phyloP scores from a whole-genome alignment of 2,888 invertebrate genomes.

The Pristionchus japonicus region DNA sequence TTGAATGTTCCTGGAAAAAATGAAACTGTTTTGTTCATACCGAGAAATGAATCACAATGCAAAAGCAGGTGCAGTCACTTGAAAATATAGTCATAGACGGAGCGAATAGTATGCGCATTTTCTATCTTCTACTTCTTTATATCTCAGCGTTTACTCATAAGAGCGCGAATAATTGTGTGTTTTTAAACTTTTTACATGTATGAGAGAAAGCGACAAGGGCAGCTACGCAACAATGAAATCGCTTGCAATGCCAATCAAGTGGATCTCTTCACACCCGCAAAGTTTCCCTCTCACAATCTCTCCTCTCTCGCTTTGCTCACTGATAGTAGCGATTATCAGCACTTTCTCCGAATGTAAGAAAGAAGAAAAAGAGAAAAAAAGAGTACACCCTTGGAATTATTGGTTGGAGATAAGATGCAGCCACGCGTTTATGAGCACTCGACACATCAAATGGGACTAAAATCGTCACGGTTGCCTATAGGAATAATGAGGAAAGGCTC shows the following conservation, averaged over 20 bases:
- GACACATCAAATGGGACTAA: not conserved
- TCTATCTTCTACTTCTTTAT: no score
- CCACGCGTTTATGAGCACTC: not conserved
- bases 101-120: no score
- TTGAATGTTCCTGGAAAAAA: conserved; percentile 4
- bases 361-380: not conserved
- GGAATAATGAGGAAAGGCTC: not conserved
- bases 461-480: not conserved
- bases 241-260: not conserved
- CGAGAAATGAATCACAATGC: no score
- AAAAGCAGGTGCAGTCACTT: no score
- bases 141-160: no score
- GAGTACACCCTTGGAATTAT: not conserved
- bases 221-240: no score
- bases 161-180: no score
- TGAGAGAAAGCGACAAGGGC: no score
- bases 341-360: conserved; percentile 3
- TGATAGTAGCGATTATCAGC: not conserved
- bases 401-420: conserved; percentile 1
- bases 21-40: no score
- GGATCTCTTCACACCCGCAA: not conserved
- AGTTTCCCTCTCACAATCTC: not conserved
- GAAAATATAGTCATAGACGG: no score
- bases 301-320: not conserved
- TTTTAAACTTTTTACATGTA: no score